A percentile compares a stretch with the other conserved stretches of the same genome.
These are phyloP conservation scores for Barbus barbus DNA, from an alignment of 2,113 vertebrate species.

Conservation along the genomic window DNA sequence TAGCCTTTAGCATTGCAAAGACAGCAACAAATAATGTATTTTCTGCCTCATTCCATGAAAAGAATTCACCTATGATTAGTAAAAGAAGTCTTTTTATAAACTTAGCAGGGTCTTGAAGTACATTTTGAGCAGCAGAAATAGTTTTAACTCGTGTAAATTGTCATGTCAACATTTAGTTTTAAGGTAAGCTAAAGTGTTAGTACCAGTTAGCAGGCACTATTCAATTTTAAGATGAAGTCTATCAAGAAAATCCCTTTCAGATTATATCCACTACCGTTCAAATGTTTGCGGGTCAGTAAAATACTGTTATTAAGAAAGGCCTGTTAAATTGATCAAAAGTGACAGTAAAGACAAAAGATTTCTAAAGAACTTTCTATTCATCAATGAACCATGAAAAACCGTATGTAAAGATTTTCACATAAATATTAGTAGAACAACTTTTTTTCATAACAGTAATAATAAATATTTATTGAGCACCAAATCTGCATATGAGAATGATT, in stretches of 20 bases:
- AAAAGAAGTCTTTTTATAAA: neutral
- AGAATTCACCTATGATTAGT: neutral
- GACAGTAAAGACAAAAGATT: too few relatives aligned
- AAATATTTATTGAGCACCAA: neutral
- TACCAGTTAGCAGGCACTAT: too few relatives aligned
- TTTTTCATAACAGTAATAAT: too few relatives aligned
- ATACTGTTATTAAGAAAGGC: too few relatives aligned
- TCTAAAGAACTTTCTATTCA: too few relatives aligned
- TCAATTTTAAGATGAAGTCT: too few relatives aligned
- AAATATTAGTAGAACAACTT: too few relatives aligned
- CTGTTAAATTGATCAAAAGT: too few relatives aligned
- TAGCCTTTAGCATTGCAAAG: neutral
- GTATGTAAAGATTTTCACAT: too few relatives aligned
- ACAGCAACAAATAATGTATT: neutral
- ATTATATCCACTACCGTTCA: neutral
- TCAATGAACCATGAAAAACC: too few relatives aligned
- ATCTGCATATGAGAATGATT: neutral
- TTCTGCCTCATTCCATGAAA: neutral
- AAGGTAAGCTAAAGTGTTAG: neutral
- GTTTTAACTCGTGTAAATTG: neutral
- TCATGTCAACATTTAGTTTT: neutral
- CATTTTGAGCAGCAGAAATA: neutral
- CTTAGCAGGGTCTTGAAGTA: neutral
- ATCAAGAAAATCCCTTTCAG: too few relatives aligned
- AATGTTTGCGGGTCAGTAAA: too few relatives aligned